Conservation (phyloP, 2,888 invertebrate species). For the Mesorhabditis belari region DNA sequence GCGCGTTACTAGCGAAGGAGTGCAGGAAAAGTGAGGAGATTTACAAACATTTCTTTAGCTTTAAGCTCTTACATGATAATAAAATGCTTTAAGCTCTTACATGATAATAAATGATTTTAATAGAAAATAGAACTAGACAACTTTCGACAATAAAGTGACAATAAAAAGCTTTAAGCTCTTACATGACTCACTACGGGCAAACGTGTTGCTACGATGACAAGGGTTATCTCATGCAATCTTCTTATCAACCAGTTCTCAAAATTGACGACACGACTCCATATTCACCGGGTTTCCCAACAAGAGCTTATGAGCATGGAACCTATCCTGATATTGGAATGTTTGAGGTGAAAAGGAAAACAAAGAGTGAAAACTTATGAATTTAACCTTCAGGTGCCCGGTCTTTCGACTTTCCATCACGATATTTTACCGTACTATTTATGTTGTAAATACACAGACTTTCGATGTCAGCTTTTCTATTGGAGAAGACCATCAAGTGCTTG, state of each 20-base stretch:
- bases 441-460: constrained; percentile 86
- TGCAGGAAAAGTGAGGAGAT: neutral
- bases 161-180: constrained; percentile 18
- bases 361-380: neutral
- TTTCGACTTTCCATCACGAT: constrained; percentile 93
- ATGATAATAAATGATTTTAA: no score
- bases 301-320: constrained; percentile 73
- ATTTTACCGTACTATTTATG: constrained; percentile 87
- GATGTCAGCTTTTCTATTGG: constrained; percentile 86
- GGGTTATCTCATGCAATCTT: constrained; percentile 80
- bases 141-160: neutral
- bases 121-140: no score
- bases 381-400: constrained; percentile 66
- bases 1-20: neutral
- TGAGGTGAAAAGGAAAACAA: constrained; percentile 62
- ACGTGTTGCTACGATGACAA: constrained; percentile 93
- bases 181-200: constrained; percentile 64
- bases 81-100: no score
- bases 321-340: constrained; percentile 88
- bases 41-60: neutral
- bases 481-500: constrained; percentile 82
- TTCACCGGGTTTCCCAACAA: constrained; percentile 41
- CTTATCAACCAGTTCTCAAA: constrained; percentile 70
- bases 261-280: constrained; percentile 37
- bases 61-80: neutral